Base-by-base conservation (phyloP, 2,888 invertebrate species). In the Trissoscelio sp. region DNA sequence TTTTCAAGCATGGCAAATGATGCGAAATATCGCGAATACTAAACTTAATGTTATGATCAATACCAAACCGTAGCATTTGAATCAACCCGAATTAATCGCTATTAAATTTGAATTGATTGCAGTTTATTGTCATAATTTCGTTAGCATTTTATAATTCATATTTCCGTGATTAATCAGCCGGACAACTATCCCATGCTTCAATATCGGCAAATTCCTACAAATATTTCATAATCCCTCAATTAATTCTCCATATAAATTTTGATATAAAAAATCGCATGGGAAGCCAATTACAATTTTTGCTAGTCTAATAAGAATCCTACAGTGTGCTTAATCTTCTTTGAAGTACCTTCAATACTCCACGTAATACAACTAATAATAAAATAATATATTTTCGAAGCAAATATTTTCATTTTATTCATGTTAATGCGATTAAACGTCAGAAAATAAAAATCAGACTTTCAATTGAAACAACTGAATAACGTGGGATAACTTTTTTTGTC, bases 31-130 rank as follows among this genome's bases (percentile, higher is more conserved):
- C 31, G 57, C 12, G 34, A 57, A 46, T 58, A 12, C 69, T 24
- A 70, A 70, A 57, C 69, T 57, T 70, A 70, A 70, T 58, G 69
- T 70, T 70, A 57, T 69, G 31, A 69, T 69, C 55, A 69, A 69
- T 69, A 69, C 57, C 20, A 57, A 53, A 55, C 24, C 53, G 5
- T 28, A 5, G 53, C 34, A 12, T 51, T 24, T 42, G 42, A 55
- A 44, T 31, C 28, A 57, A 20, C 34, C 24, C 22, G n/a, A 57
- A 69, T 69, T 69, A 69, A 69, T 57, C 18, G 57, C 44, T 44
- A 69, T 69, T 14, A 46, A 57, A 55, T 44, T 42, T 34, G 57
- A 69, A 57, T 46, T 57, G 69, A 57, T 69, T 44, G 42, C 46
- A 44, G 34, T 44, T 53, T 67, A 51, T 67, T 55, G 55, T 55